Evolutionary conservation across 1,140 invertebrate species (phyloP).

Genomic region (Globodera rostochiensis): DNA sequence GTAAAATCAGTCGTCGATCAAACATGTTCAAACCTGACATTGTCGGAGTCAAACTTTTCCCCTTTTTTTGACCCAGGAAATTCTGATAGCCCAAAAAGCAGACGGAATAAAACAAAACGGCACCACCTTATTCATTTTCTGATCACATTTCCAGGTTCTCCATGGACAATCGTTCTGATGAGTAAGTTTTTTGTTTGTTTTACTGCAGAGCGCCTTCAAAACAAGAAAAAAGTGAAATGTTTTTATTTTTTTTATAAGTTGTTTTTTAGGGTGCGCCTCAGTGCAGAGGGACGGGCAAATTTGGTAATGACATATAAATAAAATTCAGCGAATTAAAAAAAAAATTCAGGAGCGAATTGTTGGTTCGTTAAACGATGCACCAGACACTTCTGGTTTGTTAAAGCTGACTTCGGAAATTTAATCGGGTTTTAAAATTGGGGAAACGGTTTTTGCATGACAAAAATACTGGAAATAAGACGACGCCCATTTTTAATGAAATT

Average conservation of each 20-base stretch:
- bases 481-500: too few species aligned
- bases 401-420: too few species aligned
- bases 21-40: too few species aligned
- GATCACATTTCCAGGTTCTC: conserved; percentile 15
- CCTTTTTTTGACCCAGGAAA: too few species aligned
- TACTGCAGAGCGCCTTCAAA: too few species aligned
- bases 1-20: neutral
- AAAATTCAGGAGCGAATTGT: conserved; percentile 5
- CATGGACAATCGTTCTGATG: conserved; percentile 24
- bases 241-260: too few species aligned
- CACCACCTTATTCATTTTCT: too few species aligned
- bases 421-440: too few species aligned
- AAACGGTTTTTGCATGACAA: too few species aligned
- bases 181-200: neutral
- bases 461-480: too few species aligned
- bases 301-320: neutral
- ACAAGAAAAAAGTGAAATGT: too few species aligned
- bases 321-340: neutral
- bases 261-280: neutral
- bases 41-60: too few species aligned
- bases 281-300: conserved; percentile 8
- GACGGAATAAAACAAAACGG: neutral
- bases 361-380: neutral
- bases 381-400: neutral
- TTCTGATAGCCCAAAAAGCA: neutral